These are phyloP conservation scores for Kryptolebias marmoratus DNA, from an alignment of 2,113 vertebrate genomes.

Conservation along the genomic window DNA sequence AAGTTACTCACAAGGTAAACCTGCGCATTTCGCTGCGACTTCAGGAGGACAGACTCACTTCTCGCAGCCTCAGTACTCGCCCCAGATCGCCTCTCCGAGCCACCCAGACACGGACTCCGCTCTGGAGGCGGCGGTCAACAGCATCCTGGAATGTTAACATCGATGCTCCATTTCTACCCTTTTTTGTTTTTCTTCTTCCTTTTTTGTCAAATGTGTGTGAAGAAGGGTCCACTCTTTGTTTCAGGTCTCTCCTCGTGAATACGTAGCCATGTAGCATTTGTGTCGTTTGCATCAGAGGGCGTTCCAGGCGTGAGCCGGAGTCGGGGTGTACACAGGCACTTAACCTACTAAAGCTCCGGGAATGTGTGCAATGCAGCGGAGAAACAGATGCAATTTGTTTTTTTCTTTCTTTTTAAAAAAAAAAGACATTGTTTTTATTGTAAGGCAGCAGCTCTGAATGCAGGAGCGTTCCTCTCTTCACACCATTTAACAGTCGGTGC, in stretches of 20 bases:
- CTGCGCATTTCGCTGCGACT: slow-evolving; percentile 29
- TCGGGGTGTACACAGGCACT: slow-evolving; percentile 41
- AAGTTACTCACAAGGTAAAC: slow-evolving; percentile 61
- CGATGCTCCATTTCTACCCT: slow-evolving; percentile 11
- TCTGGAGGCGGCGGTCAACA: slow-evolving; percentile 99
- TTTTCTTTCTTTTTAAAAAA: neutral
- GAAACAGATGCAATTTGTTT: slow-evolving; percentile 12
- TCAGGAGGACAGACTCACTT: slow-evolving; percentile 55
- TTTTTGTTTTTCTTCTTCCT: slow-evolving; percentile 5
- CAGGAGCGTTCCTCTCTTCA: slow-evolving; percentile 61
- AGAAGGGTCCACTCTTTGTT: slow-evolving; percentile 46
- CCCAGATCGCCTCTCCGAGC: slow-evolving; percentile 83
- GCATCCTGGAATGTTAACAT: slow-evolving; percentile 98
- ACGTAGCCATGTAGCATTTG: slow-evolving; percentile 56
- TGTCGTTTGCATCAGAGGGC: slow-evolving; percentile 5
- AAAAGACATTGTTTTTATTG: slow-evolving; percentile 5
- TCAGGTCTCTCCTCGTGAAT: slow-evolving; percentile 20
- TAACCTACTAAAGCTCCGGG: slow-evolving; percentile 58
- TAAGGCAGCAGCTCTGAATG: slow-evolving; percentile 22
- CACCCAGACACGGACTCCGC: slow-evolving; percentile 92
- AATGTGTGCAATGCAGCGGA: slow-evolving; percentile 67
- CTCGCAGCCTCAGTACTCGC: slow-evolving; percentile 73
- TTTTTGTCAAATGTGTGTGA: slow-evolving; percentile 39
- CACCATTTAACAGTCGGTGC: slow-evolving; percentile 50
- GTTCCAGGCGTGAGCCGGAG: neutral